These are phyloP conservation scores for Mellivora capensis DNA, from an alignment of 2,113 vertebrate genomes.

Conservation along the genomic window DNA sequence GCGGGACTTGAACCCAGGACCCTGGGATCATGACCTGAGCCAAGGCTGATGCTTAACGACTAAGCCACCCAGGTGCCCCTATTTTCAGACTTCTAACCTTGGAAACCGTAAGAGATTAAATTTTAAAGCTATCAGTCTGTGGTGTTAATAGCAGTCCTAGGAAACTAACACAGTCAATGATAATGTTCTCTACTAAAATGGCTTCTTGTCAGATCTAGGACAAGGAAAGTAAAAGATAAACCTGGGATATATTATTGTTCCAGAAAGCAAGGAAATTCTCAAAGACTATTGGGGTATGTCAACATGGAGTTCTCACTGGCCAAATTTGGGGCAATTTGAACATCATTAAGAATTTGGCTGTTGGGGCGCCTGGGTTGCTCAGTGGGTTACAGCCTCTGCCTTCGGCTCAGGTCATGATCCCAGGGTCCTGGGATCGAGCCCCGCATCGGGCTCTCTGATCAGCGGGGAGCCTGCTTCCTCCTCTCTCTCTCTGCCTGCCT, in stretches of 20 bases:
- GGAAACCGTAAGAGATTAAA: neutral
- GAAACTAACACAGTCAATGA: neutral
- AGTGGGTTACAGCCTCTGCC: too few relatives aligned
- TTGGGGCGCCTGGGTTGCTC: too few relatives aligned
- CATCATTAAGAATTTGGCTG: neutral
- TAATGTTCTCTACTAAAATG: neutral
- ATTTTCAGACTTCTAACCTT: neutral
- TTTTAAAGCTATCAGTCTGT: neutral
- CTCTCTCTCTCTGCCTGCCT: too few relatives aligned
- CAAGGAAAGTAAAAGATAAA: neutral
- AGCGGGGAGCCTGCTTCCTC: too few relatives aligned
- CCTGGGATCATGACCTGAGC: too few relatives aligned
- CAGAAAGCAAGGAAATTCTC: neutral
- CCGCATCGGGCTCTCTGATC: too few relatives aligned
- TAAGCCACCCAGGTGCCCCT: too few relatives aligned
- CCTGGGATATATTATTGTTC: neutral
- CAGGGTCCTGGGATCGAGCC: too few relatives aligned
- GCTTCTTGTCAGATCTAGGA: neutral
- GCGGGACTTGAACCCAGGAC: too few relatives aligned
- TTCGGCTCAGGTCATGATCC: too few relatives aligned
- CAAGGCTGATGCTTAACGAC: too few relatives aligned
- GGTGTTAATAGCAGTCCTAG: neutral
- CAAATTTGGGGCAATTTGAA: slow-evolving; percentile 10
- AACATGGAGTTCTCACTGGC: neutral
- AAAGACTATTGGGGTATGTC: neutral